Evolutionary conservation across 2,888 invertebrate genomes (phyloP).

Genomic region (Formica aserva): DNA sequence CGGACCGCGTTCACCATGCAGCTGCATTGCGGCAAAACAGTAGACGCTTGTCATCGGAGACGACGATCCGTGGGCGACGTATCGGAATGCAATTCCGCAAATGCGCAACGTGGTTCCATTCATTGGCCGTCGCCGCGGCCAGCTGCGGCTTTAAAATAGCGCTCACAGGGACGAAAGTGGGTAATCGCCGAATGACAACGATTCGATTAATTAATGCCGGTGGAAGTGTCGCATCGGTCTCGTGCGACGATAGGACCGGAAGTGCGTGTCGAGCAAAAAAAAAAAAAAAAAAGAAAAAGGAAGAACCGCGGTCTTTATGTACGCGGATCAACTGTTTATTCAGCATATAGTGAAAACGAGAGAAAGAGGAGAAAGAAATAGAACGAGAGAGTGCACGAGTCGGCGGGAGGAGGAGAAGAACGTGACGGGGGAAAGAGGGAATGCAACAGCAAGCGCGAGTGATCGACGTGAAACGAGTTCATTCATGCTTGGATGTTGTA

Average conservation of each 20-base stretch:
- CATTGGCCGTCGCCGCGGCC: slow-evolving; percentile 14
- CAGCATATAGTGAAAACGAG: slow-evolving; percentile 58
- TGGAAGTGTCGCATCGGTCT: slow-evolving; percentile 15
- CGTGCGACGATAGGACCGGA: slow-evolving; percentile 32
- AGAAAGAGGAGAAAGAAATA: slow-evolving; percentile 46
- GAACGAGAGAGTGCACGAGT: slow-evolving; percentile 10
- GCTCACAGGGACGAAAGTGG: slow-evolving; percentile 7
- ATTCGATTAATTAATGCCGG: slow-evolving; percentile 66
- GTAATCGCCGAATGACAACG: slow-evolving; percentile 37
- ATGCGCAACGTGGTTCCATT: slow-evolving; percentile 37
- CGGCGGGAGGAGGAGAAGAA: not conserved
- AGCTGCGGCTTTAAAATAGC: slow-evolving; percentile 47
- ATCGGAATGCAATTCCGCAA: slow-evolving; percentile 52
- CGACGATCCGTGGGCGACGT: slow-evolving; percentile 27
- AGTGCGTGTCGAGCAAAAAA: not conserved
- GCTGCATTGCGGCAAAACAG: slow-evolving; percentile 51
- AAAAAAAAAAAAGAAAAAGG: not conserved
- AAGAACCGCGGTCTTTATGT: slow-evolving; percentile 70
- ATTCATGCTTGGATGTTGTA: slow-evolving; percentile 70
- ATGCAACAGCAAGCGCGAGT: slow-evolving; percentile 67
- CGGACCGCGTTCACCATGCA: slow-evolving; percentile 26
- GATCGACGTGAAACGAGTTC: slow-evolving; percentile 77
- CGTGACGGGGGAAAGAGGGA: slow-evolving; percentile 19
- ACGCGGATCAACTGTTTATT: slow-evolving; percentile 72
- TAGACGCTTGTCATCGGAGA: slow-evolving; percentile 42